Evolutionary conservation across 2,888 invertebrate genomes (phyloP).

Genomic region (Clitarchus hookeri): DNA sequence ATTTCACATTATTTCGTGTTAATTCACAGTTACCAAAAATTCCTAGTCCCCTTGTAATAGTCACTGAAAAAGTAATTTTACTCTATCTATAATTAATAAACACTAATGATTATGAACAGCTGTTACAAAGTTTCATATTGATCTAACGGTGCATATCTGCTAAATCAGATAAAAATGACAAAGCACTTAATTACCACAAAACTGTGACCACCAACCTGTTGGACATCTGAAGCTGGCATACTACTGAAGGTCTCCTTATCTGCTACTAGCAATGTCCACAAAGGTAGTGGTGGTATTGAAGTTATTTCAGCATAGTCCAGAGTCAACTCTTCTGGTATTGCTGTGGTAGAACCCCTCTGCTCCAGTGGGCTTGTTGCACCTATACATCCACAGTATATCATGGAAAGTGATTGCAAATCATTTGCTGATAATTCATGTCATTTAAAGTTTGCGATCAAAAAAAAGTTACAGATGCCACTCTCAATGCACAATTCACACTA

Average conservation of each 20-base stretch:
- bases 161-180: too few relatives aligned
- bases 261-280: slow-evolving; percentile 94
- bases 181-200: too few relatives aligned
- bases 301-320: slow-evolving; percentile 94
- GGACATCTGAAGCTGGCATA: neutral
- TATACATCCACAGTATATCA: slow-evolving; percentile 50
- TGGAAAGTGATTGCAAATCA: neutral
- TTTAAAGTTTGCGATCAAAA: neutral
- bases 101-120: too few relatives aligned
- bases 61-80: too few relatives aligned
- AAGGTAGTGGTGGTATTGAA: slow-evolving; percentile 95
- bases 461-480: too few relatives aligned
- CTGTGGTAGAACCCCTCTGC: slow-evolving; percentile 73
- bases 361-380: slow-evolving; percentile 79
- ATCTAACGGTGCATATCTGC: too few relatives aligned
- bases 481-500: too few relatives aligned
- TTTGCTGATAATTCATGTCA: neutral
- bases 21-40: too few relatives aligned
- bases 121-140: too few relatives aligned
- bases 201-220: neutral
- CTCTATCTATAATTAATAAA: too few relatives aligned
- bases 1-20: too few relatives aligned
- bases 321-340: slow-evolving; percentile 83
- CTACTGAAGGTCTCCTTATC: slow-evolving; percentile 74
- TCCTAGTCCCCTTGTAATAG: too few relatives aligned